Percentiles rank a stretch among this genome's conserved stretches.
Evolutionary conservation across 2,797 vertebrate genomes (phyloP).

Genomic region (Alectoris magna): DNA sequence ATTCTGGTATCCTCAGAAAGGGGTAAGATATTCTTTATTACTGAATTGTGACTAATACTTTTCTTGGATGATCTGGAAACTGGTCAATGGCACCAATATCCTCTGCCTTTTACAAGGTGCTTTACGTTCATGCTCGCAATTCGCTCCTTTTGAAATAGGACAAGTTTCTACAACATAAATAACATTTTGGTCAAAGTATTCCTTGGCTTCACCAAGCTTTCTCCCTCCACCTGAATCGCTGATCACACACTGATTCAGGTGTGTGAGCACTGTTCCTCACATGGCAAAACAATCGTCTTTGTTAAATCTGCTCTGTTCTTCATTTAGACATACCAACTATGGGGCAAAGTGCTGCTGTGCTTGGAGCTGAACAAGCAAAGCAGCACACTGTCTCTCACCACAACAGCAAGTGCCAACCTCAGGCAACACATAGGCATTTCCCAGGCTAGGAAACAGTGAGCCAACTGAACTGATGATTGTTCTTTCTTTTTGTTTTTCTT

Average conservation of each 20-base stretch:
- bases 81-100: no score
- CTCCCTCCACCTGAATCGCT: background rate
- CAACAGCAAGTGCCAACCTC: rapidly evolving
- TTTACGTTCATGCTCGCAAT: background rate
- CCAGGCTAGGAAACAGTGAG: background rate
- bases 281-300: background rate
- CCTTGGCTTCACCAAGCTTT: background rate
- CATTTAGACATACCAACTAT: background rate
- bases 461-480: background rate
- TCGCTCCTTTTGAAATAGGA: slow-evolving; percentile 7
- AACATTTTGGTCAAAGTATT: background rate
- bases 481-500: background rate
- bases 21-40: no score
- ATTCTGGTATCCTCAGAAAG: no score
- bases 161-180: background rate
- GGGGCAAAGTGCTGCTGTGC: background rate
- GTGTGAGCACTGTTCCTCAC: background rate
- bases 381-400: rapidly evolving
- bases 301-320: background rate
- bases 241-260: no score
- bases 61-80: no score
- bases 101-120: no score
- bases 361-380: background rate
- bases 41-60: no score
- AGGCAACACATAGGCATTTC: background rate